Evolutionary conservation across 2,888 invertebrate genomes (phyloP).

Genomic region (Mythimna lalbum): DNA sequence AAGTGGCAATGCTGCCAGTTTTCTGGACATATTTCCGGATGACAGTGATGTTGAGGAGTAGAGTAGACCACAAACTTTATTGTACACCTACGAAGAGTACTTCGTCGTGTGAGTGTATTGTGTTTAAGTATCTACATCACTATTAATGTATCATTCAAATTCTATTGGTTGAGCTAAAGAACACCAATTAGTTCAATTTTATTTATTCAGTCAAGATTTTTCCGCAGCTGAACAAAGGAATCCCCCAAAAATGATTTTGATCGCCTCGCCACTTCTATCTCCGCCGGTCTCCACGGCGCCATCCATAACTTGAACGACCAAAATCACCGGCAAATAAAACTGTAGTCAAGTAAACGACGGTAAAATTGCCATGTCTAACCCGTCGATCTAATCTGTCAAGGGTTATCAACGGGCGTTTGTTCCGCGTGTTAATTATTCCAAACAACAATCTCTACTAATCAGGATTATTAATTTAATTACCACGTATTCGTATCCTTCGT

Average conservation of each 20-base stretch:
- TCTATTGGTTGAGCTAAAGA: neutral
- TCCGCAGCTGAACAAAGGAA: too few species aligned
- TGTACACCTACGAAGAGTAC: too few species aligned
- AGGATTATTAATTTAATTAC: conserved; percentile 50
- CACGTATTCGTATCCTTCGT: conserved; percentile 26
- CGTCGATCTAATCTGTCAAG: conserved; percentile 34
- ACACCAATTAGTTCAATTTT: neutral
- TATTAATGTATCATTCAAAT: too few species aligned
- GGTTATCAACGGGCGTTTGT: conserved; percentile 19
- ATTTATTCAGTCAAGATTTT: neutral
- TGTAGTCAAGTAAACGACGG: neutral
- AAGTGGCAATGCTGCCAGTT: too few species aligned
- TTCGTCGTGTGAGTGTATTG: too few species aligned
- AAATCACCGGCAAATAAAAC: conserved; percentile 24
- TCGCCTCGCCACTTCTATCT: neutral
- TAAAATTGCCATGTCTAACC: conserved; percentile 11
- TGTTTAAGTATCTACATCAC: too few species aligned
- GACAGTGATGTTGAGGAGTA: too few species aligned
- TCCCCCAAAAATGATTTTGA: neutral
- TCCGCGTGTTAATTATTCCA: conserved; percentile 49
- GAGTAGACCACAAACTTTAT: too few species aligned
- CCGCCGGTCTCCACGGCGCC: neutral
- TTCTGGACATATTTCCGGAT: too few species aligned
- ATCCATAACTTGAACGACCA: neutral
- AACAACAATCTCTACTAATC: conserved; percentile 41